These are phyloP conservation scores for Lagenorhynchus albirostris DNA, from an alignment of 2,113 vertebrate species.

Conservation along the genomic window DNA sequence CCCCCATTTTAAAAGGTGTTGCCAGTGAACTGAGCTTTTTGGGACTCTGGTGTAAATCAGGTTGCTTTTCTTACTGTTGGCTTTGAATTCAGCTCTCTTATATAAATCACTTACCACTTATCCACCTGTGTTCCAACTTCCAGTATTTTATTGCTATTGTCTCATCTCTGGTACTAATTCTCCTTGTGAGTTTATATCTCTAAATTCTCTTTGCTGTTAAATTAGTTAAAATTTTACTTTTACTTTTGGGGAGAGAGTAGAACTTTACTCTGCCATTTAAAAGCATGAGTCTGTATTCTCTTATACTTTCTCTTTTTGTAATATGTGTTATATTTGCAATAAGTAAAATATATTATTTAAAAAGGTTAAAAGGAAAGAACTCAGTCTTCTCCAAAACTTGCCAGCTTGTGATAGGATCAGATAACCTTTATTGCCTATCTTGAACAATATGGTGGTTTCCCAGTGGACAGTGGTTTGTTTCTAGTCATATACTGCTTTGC, in stretches of 20 bases:
- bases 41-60: not conserved
- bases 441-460: not conserved
- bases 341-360: not conserved
- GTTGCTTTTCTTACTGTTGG: not conserved
- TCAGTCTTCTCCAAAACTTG: not conserved
- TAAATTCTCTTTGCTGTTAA: slow-evolving; percentile 12
- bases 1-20: not conserved
- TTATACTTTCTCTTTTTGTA: not conserved
- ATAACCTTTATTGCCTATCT: not conserved
- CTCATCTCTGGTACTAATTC: not conserved
- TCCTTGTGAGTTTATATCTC: not conserved
- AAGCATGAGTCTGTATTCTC: not conserved
- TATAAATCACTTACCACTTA: not conserved
- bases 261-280: not conserved
- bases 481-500: not conserved
- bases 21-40: not conserved
- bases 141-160: not conserved
- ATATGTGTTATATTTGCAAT: not conserved
- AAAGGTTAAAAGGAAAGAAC: not conserved
- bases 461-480: not conserved
- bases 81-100: not conserved
- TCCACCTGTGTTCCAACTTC: not conserved
- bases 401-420: not conserved
- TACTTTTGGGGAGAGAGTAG: not conserved
- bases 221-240: slow-evolving; percentile 33